These are phyloP conservation scores for Cosmopolites sordidus DNA, from an alignment of 2,888 invertebrate genomes.

Conservation along the genomic window DNA sequence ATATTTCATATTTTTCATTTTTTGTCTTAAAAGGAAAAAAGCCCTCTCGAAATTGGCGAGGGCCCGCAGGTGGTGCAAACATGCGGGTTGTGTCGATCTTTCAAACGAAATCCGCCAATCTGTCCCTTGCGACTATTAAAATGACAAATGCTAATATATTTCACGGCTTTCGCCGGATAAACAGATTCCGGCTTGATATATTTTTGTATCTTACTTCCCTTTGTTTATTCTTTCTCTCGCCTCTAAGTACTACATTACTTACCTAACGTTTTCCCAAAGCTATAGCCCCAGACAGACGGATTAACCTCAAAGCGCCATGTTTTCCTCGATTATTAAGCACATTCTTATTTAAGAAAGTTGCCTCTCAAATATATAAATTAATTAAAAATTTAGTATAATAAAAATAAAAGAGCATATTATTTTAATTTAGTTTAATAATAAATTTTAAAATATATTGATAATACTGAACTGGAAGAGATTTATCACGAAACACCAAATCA, in stretches of 20 bases:
- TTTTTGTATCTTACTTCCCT: conserved; percentile 40
- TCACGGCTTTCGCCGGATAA: conserved; percentile 48
- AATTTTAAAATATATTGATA: no score
- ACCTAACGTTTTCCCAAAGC: conserved; percentile 18
- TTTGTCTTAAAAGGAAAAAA: no score
- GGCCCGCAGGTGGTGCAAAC: conserved; percentile 39
- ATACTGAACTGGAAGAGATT: no score
- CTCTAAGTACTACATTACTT: conserved; percentile 34
- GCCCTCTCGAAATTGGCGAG: conserved; percentile 4
- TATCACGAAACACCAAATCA: no score
- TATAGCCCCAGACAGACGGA: neutral
- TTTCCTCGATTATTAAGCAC: no score
- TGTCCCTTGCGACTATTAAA: conserved; percentile 48
- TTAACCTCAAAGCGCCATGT: no score
- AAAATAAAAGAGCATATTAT: no score
- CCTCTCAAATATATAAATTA: no score
- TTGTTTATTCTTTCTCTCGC: conserved; percentile 36
- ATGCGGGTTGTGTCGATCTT: conserved; percentile 38
- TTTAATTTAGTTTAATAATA: no score
- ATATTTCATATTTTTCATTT: no score
- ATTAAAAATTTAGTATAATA: no score
- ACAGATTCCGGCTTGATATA: conserved; percentile 46
- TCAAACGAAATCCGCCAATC: conserved; percentile 46
- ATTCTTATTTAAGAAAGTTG: no score
- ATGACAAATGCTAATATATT: conserved; percentile 52